phyloP scores from a whole-genome alignment of 2,888 invertebrate species.

The Hirtodrosophila trivittata region DNA sequence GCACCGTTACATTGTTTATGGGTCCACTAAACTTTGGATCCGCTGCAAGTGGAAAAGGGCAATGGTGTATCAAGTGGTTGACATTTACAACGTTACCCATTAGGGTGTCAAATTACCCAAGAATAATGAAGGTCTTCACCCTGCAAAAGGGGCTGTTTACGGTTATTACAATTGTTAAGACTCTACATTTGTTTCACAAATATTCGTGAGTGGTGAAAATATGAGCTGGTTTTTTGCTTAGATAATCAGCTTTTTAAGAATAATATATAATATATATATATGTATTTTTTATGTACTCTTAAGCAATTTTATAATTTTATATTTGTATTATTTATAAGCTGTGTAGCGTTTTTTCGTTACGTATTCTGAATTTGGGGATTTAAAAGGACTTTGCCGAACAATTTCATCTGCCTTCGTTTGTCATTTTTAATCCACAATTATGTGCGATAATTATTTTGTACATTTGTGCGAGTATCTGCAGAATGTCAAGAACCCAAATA shows the following conservation, averaged over 20 bases:
- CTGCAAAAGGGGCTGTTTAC: constrained; percentile 20
- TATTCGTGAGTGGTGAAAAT: too few species aligned
- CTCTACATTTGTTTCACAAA: constrained; percentile 59
- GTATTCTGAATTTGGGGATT: too few species aligned
- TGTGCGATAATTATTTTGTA: constrained; percentile 42
- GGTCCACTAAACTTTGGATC: constrained; percentile 93
- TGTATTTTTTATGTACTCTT: too few species aligned
- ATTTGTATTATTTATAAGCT: too few species aligned
- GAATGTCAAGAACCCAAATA: constrained; percentile 47
- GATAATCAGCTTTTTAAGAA: constrained; percentile 24
- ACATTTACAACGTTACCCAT: constrained; percentile 55
- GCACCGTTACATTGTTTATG: constrained; percentile 92
- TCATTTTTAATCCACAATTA: constrained; percentile 62
- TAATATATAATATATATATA: too few species aligned
- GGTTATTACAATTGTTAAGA: constrained; percentile 53
- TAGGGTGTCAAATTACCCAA: constrained; percentile 48
- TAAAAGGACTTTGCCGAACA: not conserved
- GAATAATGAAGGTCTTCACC: constrained; percentile 6
- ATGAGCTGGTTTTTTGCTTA: too few species aligned
- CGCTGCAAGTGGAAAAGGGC: constrained; percentile 85
- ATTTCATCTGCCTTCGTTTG: constrained; percentile 20
- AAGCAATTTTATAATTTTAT: not conserved
- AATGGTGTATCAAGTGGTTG: constrained; percentile 31
- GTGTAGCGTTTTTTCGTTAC: too few species aligned
- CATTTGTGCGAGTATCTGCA: constrained; percentile 56